These are phyloP conservation scores for Hiodon tergisus DNA, from an alignment of 2,113 vertebrate genomes.

Conservation along the genomic window DNA sequence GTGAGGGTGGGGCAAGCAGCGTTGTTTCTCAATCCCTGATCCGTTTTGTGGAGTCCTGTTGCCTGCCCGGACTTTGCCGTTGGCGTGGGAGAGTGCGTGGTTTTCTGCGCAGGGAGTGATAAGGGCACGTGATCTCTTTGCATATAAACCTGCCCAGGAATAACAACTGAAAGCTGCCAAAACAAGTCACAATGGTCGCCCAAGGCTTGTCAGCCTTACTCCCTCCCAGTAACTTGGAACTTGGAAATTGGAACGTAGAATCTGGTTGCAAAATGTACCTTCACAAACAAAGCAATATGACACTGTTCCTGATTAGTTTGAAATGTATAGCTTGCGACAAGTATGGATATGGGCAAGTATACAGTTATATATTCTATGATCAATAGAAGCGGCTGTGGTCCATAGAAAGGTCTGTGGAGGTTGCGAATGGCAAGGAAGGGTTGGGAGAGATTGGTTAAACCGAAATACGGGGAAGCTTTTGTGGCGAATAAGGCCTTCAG, in stretches of 20 bases:
- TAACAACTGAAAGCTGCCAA: neutral
- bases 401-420: too few relatives aligned
- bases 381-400: too few relatives aligned
- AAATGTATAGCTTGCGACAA: too few relatives aligned
- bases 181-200: neutral
- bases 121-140: neutral
- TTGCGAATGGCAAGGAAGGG: too few relatives aligned
- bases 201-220: neutral
- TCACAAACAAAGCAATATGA: neutral
- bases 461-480: too few relatives aligned
- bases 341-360: too few relatives aligned
- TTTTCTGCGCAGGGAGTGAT: neutral
- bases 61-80: neutral
- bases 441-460: too few relatives aligned
- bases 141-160: neutral
- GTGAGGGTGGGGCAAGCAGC: neutral
- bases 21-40: neutral
- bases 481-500: too few relatives aligned
- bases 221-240: too few relatives aligned
- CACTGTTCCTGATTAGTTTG: too few relatives aligned
- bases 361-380: too few relatives aligned
- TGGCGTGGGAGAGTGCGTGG: neutral
- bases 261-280: neutral
- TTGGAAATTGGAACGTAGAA: too few relatives aligned
- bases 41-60: neutral